These are phyloP conservation scores for Brachyptera putata DNA, from an alignment of 2,888 invertebrate species.

Conservation along the genomic window DNA sequence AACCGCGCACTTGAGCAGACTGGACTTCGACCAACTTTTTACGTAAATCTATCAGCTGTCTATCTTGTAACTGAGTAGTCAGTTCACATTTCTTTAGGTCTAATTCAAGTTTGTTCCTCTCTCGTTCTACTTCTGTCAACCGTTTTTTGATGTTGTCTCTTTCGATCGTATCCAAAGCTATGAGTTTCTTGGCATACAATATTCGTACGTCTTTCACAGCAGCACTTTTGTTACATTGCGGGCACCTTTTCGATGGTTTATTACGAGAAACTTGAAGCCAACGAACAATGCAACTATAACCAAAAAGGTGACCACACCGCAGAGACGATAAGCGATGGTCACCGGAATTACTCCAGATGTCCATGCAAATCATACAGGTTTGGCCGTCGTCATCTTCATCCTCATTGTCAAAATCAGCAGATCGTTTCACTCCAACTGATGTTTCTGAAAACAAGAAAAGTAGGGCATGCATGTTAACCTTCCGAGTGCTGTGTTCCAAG, in stretches of 20 bases:
- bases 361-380: slow-evolving; percentile 84
- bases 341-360: slow-evolving; percentile 81
- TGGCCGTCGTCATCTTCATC: slow-evolving; percentile 56
- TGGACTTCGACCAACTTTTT: slow-evolving; percentile 36
- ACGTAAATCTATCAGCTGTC: slow-evolving; percentile 33
- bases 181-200: slow-evolving; percentile 72
- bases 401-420: no score
- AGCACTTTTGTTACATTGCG: slow-evolving; percentile 81
- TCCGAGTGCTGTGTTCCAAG: no score
- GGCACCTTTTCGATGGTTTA: slow-evolving; percentile 59
- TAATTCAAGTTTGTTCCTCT: slow-evolving; percentile 55
- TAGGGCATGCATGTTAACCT: no score
- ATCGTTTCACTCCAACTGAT: no score
- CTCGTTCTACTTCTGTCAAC: slow-evolving; percentile 54
- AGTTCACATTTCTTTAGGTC: slow-evolving; percentile 56
- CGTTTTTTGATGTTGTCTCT: slow-evolving; percentile 59
- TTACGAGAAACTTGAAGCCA: slow-evolving; percentile 59
- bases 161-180: slow-evolving; percentile 75
- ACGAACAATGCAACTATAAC: slow-evolving; percentile 68
- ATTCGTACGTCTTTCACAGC: slow-evolving; percentile 63
- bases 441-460: no score
- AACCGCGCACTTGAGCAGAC: slow-evolving; percentile 32
- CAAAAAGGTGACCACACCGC: slow-evolving; percentile 91
- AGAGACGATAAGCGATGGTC: slow-evolving; percentile 81
- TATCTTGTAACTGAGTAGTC: slow-evolving; percentile 44